Conservation (phyloP, 2,888 invertebrate genomes). For the Stictocephala bisonia region DNA sequence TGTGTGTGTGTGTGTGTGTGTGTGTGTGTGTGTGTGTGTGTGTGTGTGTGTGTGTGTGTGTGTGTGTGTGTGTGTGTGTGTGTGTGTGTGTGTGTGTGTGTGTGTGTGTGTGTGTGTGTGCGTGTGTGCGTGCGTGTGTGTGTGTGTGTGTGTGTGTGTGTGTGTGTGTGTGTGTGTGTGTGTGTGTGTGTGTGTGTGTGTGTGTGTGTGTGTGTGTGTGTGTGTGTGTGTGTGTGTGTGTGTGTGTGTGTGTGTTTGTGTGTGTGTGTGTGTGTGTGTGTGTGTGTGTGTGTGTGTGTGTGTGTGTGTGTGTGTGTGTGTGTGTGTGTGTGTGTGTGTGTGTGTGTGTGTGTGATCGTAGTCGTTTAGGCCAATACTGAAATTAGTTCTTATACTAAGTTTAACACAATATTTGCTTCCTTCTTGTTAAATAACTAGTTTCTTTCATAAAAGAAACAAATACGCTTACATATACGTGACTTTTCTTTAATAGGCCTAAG, state of each 20-base stretch:
- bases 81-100: neutral
- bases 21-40: too few species aligned
- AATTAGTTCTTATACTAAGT: too few species aligned
- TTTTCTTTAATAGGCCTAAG: too few species aligned
- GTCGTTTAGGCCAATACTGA: too few species aligned
- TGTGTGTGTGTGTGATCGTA: too few species aligned
- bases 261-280: too few species aligned
- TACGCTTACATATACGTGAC: too few species aligned
- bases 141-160: neutral
- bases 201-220: neutral
- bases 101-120: neutral
- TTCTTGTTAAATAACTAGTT: too few species aligned
- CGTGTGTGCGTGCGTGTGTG: neutral
- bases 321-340: neutral
- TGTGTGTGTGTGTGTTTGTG: too few species aligned
- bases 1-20: neutral
- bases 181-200: neutral
- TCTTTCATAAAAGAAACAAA: too few species aligned
- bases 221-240: neutral
- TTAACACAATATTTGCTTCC: too few species aligned
- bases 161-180: neutral
- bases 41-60: neutral
- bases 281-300: neutral
- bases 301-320: neutral
- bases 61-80: neutral